phyloP scores from a whole-genome alignment of 2,888 invertebrate genomes.

The Noctua comes region DNA sequence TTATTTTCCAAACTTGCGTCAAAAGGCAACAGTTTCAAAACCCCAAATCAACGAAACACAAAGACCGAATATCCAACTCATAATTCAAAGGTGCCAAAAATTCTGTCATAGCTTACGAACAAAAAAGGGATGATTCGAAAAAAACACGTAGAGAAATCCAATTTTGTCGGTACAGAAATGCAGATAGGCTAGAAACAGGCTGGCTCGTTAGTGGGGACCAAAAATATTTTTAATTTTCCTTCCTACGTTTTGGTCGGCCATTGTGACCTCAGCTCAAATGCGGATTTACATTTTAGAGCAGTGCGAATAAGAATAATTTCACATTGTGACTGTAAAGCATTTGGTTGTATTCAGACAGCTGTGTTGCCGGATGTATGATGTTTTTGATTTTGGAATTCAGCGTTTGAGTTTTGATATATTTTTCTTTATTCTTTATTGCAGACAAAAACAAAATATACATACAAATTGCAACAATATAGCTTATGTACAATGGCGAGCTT shows the following conservation, averaged over 20 bases:
- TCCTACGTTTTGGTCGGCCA: constrained; percentile 77
- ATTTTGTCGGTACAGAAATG: constrained; percentile 73
- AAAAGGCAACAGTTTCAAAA: constrained; percentile 6
- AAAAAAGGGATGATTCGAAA: constrained; percentile 63
- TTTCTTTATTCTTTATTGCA: too few relatives aligned
- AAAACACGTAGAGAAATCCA: constrained; percentile 70
- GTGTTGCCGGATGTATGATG: constrained; percentile 7
- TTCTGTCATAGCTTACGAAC: constrained; percentile 44
- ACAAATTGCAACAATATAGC: too few relatives aligned
- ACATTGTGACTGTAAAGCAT: constrained; percentile 32
- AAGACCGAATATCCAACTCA: neutral
- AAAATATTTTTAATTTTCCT: constrained; percentile 84
- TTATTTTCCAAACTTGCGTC: neutral
- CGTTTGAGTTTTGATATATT: constrained; percentile 3
- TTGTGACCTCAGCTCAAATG: constrained; percentile 74
- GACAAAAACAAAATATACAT: too few relatives aligned
- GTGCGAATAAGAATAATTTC: constrained; percentile 55
- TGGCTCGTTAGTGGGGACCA: constrained; percentile 71
- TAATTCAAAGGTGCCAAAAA: constrained; percentile 50
- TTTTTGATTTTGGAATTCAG: constrained; percentile 15
- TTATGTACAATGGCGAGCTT: too few relatives aligned
- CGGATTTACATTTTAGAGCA: constrained; percentile 64
- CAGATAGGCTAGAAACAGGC: constrained; percentile 68
- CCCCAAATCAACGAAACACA: constrained; percentile 39
- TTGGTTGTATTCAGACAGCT: constrained; percentile 21